Evolutionary conservation across 2,113 vertebrate genomes (phyloP), one percentile per base, ranked within the genome.

Genomic region (Microtus oregoni): DNA sequence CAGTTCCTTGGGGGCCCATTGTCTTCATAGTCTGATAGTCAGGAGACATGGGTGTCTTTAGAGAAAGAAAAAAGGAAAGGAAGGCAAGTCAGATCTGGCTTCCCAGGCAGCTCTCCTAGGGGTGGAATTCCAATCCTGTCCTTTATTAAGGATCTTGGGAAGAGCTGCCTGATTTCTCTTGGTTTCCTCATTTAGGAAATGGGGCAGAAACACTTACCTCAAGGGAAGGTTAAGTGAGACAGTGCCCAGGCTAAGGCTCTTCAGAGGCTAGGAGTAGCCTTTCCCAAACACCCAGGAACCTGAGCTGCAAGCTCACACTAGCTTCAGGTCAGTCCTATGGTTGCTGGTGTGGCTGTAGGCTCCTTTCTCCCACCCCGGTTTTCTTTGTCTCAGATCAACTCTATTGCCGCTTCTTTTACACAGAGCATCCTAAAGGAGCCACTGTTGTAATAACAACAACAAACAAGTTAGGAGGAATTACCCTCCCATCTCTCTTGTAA

Each of bases 401-500:
- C 72, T 47, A 85, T 87, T 41, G 11, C 65, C 3, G 30, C 79
- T 73, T 91, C 77, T 50, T 79, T 72, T 86, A 63, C 50, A 30
- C n/a, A 72, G 65, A 79, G 26, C 55, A 67, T 97, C 97, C 95
- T 95, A 86, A 90, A 97, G 96, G 91, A 97, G 32, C 63, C 47
- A 32, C 68, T 8, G 24, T 89, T 89, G 85, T 76, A 95, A 95
- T 92, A 92, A 89, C 44, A 96, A 94, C 94, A 97, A 94, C 94
- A 97, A 96, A 94, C 94, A 96, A 94, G 95, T 95, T 87, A 88
- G 97, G 78, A 96, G 94, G 97, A 97, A 97, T 96, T 92, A 95
- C 75, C 89, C 83, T 96, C 96, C 94, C 97, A 96, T 97, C 92
- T 91, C 96, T 97, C 96, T 97, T 97, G 82, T 96, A 97, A 97